phyloP scores from a whole-genome alignment of 1,140 invertebrate genomes.

The Aphis gossypii region DNA sequence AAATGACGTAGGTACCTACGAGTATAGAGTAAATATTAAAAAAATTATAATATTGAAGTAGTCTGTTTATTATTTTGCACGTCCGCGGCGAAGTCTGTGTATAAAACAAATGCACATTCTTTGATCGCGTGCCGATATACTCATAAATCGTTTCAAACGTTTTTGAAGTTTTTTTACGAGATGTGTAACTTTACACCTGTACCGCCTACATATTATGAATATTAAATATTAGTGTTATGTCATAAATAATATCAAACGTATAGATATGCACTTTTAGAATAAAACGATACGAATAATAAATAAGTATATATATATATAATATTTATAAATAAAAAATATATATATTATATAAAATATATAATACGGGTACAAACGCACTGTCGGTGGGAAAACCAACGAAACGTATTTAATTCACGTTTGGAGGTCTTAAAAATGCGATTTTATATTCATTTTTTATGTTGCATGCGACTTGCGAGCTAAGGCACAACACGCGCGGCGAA shows the following conservation, averaged over 20 bases:
- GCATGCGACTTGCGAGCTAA: background rate
- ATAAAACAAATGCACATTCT: background rate
- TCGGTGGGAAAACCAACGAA: background rate
- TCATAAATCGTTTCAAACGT: background rate
- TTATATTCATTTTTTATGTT: background rate
- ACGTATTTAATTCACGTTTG: background rate
- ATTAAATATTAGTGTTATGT: background rate
- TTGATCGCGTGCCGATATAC: background rate
- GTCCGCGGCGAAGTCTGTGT: background rate
- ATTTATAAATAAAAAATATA: background rate
- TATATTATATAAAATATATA: background rate
- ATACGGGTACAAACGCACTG: background rate
- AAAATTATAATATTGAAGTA: background rate
- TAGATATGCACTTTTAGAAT: background rate
- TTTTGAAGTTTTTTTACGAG: slow-evolving; percentile 12
- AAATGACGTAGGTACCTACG: too few species aligned
- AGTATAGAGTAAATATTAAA: too few species aligned
- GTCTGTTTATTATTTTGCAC: background rate
- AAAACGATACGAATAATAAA: background rate
- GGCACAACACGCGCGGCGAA: background rate
- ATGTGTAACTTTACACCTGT: background rate
- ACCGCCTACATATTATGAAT: background rate
- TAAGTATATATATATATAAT: background rate
- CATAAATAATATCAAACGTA: slow-evolving; percentile 4
- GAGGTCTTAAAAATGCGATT: background rate